A percentile compares a stretch with the other conserved stretches of the same genome.
phyloP scores from a whole-genome alignment of 2,888 invertebrate genomes.

The Griposia aprilina region DNA sequence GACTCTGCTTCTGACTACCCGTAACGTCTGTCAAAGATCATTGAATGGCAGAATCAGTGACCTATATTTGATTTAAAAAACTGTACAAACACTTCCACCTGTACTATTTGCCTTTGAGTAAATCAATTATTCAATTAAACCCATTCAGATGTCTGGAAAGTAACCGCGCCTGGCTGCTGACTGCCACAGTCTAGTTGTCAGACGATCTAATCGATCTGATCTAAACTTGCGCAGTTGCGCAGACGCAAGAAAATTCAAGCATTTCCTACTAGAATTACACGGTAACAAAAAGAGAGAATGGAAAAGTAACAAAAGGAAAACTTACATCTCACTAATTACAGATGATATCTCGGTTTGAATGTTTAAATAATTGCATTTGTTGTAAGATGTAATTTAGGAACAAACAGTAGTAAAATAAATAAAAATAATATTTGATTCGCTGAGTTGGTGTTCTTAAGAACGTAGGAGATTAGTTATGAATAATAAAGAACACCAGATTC shows the following conservation, averaged over 20 bases:
- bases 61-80: too few species aligned
- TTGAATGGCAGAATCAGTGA: background rate
- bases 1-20: background rate
- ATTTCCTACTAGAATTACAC: conserved; percentile 63
- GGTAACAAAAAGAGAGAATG: conserved; percentile 64
- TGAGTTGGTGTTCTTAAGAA: conserved; percentile 24
- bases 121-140: conserved; percentile 33
- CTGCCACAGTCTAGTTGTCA: conserved; percentile 64
- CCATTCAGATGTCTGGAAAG: conserved; percentile 50
- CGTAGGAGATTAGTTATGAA: background rate
- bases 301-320: conserved; percentile 64
- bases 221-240: conserved; percentile 55
- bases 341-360: conserved; percentile 55
- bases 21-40: background rate
- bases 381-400: conserved; percentile 14
- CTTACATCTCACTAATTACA: conserved; percentile 64
- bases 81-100: background rate
- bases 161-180: conserved; percentile 3
- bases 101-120: background rate
- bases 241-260: conserved; percentile 57
- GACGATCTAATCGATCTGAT: conserved; percentile 69
- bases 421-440: conserved; percentile 12
- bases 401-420: conserved; percentile 15
- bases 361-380: conserved; percentile 54
- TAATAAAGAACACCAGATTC: background rate